phyloP scores from a whole-genome alignment of 37 sponge, comb jelly and placozoan genomes.

The Agelas oroides region DNA sequence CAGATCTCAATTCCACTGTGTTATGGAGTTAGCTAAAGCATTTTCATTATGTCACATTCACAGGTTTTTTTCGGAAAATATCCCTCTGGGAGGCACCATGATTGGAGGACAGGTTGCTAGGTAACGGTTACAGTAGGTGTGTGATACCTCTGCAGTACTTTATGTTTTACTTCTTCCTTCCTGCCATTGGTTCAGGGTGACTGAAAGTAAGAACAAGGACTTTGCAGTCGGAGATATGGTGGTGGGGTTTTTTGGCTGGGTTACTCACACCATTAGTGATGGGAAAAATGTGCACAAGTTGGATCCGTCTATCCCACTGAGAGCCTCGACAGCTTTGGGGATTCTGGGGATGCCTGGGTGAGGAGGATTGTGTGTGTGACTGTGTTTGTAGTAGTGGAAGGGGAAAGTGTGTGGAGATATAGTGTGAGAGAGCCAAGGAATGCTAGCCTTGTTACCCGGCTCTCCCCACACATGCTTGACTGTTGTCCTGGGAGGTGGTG shows the following conservation, averaged over 20 bases:
- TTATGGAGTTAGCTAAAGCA: too few species aligned
- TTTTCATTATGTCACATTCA: background rate
- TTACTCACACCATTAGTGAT: constrained; percentile 27
- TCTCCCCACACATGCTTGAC: too few species aligned
- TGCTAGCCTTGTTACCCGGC: too few species aligned
- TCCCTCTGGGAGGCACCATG: constrained; percentile 63
- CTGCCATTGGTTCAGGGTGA: constrained; percentile 36
- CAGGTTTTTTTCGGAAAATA: background rate
- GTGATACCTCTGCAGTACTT: too few species aligned
- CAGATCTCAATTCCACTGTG: too few species aligned
- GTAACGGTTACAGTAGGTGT: too few species aligned
- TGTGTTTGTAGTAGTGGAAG: too few species aligned
- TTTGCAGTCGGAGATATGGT: constrained; percentile 81
- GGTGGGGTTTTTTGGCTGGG: constrained; percentile 71
- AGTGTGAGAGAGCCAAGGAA: too few species aligned
- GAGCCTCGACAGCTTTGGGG: constrained; percentile 72
- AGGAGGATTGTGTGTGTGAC: background rate
- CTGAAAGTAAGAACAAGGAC: constrained; percentile 68
- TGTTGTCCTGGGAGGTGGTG: too few species aligned
- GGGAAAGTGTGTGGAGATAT: background rate
- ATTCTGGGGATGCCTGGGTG: constrained; percentile 95
- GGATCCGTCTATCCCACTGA: constrained; percentile 4
- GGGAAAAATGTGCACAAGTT: constrained; percentile 27
- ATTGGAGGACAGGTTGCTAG: constrained; percentile 85
- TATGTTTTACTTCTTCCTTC: too few species aligned